Evolutionary conservation across 2,888 invertebrate genomes (phyloP).

Genomic region (Arge pagana): DNA sequence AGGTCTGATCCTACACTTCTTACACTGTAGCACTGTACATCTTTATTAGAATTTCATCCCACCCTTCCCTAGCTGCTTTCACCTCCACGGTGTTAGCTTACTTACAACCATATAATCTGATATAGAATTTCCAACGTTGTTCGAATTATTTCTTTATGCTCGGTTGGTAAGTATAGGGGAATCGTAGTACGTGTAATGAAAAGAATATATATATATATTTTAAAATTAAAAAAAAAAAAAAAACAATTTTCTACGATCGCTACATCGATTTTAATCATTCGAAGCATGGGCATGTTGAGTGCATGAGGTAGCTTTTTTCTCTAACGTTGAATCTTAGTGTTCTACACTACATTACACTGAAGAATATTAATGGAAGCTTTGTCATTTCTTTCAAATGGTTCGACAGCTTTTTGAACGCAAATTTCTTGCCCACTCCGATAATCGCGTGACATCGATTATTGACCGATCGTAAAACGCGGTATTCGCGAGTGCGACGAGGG

Average conservation of each 20-base stretch:
- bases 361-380: conserved; percentile 9
- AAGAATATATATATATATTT: too few relatives aligned
- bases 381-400: conserved; percentile 8
- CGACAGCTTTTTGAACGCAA: background rate
- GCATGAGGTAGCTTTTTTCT: conserved; percentile 16
- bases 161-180: conserved; percentile 41
- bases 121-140: conserved; percentile 32
- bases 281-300: conserved; percentile 13
- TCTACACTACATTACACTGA: conserved; percentile 19
- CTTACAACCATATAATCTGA: conserved; percentile 25
- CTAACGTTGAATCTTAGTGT: conserved; percentile 9
- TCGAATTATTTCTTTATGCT: conserved; percentile 27
- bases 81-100: conserved; percentile 36
- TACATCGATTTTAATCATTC: conserved; percentile 11
- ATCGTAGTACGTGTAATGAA: background rate
- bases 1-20: conserved; percentile 2
- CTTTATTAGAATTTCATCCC: conserved; percentile 29
- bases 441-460: background rate
- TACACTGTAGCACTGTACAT: conserved; percentile 2
- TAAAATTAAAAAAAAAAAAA: too few relatives aligned
- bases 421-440: too few relatives aligned
- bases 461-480: too few relatives aligned
- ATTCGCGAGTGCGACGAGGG: too few relatives aligned
- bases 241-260: conserved; percentile 12
- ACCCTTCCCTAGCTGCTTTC: conserved; percentile 57